A percentile compares a stretch with the other conserved stretches of the same genome.
Evolutionary conservation across 2,888 invertebrate species (phyloP).

Genomic region (Caradrina clavipalpis): DNA sequence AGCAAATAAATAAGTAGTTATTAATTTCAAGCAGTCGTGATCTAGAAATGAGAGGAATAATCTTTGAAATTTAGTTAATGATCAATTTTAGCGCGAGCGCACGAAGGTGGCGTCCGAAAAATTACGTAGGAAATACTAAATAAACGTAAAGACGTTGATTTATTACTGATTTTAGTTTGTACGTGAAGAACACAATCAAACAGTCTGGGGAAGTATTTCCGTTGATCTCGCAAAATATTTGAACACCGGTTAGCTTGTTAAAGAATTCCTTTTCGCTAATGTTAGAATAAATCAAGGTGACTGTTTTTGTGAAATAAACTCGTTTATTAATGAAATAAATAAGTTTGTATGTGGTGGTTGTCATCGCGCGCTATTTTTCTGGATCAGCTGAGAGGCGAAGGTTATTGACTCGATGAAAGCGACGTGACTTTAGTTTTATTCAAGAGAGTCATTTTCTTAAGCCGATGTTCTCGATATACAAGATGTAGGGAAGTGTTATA

Average conservation of each 20-base stretch:
- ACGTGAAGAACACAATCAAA: conserved; percentile 61
- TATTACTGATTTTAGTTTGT: conserved; percentile 69
- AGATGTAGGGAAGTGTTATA: not conserved
- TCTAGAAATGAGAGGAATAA: conserved; percentile 73
- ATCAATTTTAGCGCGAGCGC: conserved; percentile 63
- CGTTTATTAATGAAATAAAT: conserved; percentile 31
- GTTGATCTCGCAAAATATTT: conserved; percentile 59
- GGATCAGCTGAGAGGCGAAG: conserved; percentile 39
- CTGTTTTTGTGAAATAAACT: conserved; percentile 16
- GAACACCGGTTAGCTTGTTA: conserved; percentile 59
- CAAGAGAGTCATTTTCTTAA: not conserved
- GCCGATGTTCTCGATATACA: not conserved
- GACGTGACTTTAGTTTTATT: conserved; percentile 11
- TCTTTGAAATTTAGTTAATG: conserved; percentile 75
- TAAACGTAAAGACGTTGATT: conserved; percentile 67
- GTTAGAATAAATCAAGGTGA: conserved; percentile 58
- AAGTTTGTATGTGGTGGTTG: conserved; percentile 32
- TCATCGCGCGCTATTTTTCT: conserved; percentile 25
- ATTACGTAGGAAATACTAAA: conserved; percentile 67
- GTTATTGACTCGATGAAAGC: conserved; percentile 53
- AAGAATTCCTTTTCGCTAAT: conserved; percentile 56
- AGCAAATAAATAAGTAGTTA: conserved; percentile 49
- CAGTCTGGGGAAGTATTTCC: conserved; percentile 52
- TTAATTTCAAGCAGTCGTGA: conserved; percentile 65
- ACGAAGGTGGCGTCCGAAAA: conserved; percentile 65